Conservation (phyloP, 2,113 vertebrate species). For the Pomatostomus ruficeps region DNA sequence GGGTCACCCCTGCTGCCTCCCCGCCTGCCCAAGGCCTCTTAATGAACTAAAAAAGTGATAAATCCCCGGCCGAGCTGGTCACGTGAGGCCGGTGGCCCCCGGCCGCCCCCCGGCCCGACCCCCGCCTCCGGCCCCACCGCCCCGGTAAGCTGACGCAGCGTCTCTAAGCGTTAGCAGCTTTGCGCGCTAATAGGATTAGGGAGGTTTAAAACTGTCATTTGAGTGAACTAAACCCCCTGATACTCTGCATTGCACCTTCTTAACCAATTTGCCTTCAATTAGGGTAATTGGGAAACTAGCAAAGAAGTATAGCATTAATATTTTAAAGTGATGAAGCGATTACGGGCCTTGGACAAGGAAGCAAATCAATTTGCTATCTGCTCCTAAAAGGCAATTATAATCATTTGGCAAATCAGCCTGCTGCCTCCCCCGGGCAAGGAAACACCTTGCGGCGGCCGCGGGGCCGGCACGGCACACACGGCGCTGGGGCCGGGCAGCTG, state of each 20-base stretch:
- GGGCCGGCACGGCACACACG: background rate
- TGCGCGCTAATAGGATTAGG: slow-evolving; percentile 86
- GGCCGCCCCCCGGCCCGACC: slow-evolving; percentile 23
- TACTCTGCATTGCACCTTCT: slow-evolving; percentile 80
- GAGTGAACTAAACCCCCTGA: slow-evolving; percentile 86
- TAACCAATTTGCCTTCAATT: slow-evolving; percentile 86
- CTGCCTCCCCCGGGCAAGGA: background rate
- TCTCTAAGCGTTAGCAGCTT: slow-evolving; percentile 86
- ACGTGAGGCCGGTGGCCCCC: slow-evolving; percentile 18
- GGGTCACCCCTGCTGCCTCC: slow-evolving; percentile 35
- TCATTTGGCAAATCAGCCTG: slow-evolving; percentile 60
- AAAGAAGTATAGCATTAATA: slow-evolving; percentile 78
- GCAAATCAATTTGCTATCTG: slow-evolving; percentile 68
- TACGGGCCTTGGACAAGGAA: slow-evolving; percentile 65
- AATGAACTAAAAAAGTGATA: slow-evolving; percentile 65
- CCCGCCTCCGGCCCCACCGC: slow-evolving; percentile 64
- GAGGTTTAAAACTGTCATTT: slow-evolving; percentile 86
- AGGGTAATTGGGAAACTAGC: slow-evolving; percentile 82
- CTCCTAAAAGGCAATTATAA: slow-evolving; percentile 59
- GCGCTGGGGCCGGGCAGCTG: background rate
- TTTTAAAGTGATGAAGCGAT: slow-evolving; percentile 84
- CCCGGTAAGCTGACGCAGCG: slow-evolving; percentile 82
- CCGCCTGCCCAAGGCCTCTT: slow-evolving; percentile 48
- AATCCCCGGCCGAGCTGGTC: slow-evolving; percentile 38
- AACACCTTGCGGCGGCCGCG: background rate